Percentiles rank a stretch among this genome's conserved stretches.
phyloP scores from a whole-genome alignment of 2,888 invertebrate genomes.

The Penaeus monodon region DNA sequence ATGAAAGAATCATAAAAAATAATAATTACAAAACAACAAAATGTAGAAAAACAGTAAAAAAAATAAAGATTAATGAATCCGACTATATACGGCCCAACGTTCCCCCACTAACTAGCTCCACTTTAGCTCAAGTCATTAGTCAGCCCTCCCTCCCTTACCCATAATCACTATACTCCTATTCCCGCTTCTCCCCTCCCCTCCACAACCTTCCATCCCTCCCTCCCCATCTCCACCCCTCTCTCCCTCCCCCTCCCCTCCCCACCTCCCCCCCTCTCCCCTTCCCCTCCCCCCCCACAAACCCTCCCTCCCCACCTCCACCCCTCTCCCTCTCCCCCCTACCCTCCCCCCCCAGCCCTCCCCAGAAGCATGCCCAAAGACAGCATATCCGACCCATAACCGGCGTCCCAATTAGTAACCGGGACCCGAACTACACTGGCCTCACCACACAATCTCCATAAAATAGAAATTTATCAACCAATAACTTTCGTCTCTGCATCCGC shows the following conservation, averaged over 20 bases:
- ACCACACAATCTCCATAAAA: conserved; percentile 48
- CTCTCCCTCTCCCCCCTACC: not conserved
- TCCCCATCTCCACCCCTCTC: too few relatives aligned
- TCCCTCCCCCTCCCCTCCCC: too few relatives aligned
- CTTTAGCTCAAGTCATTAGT: too few relatives aligned
- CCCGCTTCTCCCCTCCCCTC: not conserved
- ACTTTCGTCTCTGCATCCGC: conserved; percentile 42
- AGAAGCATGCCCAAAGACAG: not conserved
- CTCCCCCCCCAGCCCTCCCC: not conserved
- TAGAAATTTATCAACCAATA: conserved; percentile 48
- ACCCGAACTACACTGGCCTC: conserved; percentile 31
- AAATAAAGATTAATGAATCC: too few relatives aligned
- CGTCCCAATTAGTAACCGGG: not conserved
- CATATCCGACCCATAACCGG: not conserved
- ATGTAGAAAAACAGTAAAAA: too few relatives aligned
- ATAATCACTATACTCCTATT: not conserved
- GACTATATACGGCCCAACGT: too few relatives aligned
- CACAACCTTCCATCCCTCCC: too few relatives aligned
- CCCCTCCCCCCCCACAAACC: too few relatives aligned
- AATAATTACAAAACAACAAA: too few relatives aligned
- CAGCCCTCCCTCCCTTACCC: not conserved
- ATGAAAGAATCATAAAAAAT: too few relatives aligned
- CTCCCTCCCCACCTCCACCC: too few relatives aligned
- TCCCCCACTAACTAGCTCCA: not conserved
- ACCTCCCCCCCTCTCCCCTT: too few relatives aligned